Percentiles rank a stretch among this genome's conserved stretches.
Evolutionary conservation across 2,113 vertebrate genomes (phyloP).

Genomic region (Serinus canaria): DNA sequence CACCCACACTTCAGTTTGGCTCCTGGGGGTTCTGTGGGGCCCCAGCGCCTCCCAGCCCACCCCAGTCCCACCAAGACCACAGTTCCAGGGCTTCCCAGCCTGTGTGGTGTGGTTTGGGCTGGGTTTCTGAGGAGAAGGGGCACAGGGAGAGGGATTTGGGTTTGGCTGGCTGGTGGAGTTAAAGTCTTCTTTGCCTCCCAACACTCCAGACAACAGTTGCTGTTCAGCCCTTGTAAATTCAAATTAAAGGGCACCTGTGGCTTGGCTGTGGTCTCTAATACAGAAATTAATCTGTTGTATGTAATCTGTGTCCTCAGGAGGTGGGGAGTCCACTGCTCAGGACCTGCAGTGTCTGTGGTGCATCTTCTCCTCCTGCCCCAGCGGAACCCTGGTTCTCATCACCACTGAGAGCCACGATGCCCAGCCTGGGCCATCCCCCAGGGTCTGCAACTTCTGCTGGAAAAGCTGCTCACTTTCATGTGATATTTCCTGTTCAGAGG

Average conservation of each 20-base stretch:
- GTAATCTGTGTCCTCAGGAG: not conserved
- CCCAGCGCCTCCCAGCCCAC: fast-evolving
- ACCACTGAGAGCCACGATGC: fast-evolving
- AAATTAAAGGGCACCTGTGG: not conserved
- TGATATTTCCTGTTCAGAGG: fast-evolving
- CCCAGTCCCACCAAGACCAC: not conserved
- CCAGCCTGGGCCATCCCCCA: not conserved
- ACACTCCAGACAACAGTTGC: fast-evolving
- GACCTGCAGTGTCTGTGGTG: not conserved
- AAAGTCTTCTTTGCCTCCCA: not conserved
- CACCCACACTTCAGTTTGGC: not conserved
- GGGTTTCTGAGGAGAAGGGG: not conserved
- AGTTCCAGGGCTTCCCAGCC: not conserved
- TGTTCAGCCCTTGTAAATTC: not conserved
- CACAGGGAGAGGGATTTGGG: not conserved
- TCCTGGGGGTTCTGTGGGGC: fast-evolving
- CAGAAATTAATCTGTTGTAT: not conserved
- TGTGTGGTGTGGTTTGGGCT: not conserved
- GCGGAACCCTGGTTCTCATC: not conserved
- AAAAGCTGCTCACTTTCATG: not conserved
- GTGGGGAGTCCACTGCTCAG: not conserved
- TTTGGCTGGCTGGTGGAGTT: not conserved
- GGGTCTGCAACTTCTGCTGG: not conserved
- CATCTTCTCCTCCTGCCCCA: not conserved
- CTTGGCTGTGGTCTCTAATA: not conserved